Conservation (phyloP, 2,113 vertebrate species). For the Nesospiza acunhae region DNA sequence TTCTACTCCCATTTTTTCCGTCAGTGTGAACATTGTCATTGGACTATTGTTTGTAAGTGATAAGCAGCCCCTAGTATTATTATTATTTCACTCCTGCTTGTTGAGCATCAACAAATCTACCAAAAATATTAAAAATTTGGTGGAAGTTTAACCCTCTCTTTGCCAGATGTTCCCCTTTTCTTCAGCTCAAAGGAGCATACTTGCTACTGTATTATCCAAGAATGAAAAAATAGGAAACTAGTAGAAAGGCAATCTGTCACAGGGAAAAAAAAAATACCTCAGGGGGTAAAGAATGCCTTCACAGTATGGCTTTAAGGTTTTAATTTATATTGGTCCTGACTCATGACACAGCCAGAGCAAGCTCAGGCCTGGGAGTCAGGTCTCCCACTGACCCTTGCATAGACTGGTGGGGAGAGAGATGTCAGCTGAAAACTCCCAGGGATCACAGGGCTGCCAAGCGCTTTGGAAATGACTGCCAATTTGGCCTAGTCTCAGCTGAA, state of each 20-base stretch:
- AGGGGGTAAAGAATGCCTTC: slow-evolving; percentile 80
- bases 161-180: slow-evolving; percentile 67
- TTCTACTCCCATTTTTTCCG: slow-evolving; percentile 77
- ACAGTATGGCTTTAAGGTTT: slow-evolving; percentile 84
- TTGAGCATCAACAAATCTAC: slow-evolving; percentile 72
- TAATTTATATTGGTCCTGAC: slow-evolving; percentile 88
- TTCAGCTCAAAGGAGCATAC: slow-evolving; percentile 66
- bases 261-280: slow-evolving; percentile 58
- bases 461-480: slow-evolving; percentile 91
- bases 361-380: slow-evolving; percentile 80
- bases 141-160: slow-evolving; percentile 81
- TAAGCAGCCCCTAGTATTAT: slow-evolving; percentile 69
- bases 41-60: slow-evolving; percentile 74
- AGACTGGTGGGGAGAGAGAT: slow-evolving; percentile 81
- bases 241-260: slow-evolving; percentile 79
- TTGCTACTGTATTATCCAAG: slow-evolving; percentile 59
- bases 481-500: slow-evolving; percentile 93
- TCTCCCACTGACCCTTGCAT: slow-evolving; percentile 83
- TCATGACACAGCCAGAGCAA: slow-evolving; percentile 82
- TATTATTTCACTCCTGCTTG: slow-evolving; percentile 74
- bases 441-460: slow-evolving; percentile 86
- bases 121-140: slow-evolving; percentile 70
- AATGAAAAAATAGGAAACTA: slow-evolving; percentile 56
- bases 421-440: slow-evolving; percentile 84
- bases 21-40: slow-evolving; percentile 72